Evolutionary conservation across 2,888 invertebrate genomes (phyloP), one percentile per base, ranked within the genome.

Genomic region (Yponomeuta sedellus): DNA sequence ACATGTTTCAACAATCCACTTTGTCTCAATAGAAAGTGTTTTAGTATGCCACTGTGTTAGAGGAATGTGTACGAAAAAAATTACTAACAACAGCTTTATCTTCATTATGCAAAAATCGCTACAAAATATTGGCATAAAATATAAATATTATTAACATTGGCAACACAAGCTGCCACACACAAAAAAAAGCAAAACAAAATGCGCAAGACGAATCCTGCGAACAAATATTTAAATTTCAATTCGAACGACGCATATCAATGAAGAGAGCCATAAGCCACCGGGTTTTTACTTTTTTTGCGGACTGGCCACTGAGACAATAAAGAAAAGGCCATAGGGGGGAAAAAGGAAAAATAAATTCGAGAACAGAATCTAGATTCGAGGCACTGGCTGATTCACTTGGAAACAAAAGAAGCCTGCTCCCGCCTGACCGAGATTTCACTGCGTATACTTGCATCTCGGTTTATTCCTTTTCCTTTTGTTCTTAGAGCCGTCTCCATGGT

Each of bases 211-310:
- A 80, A 84, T 81, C 80, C 81, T 84, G 81, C 82, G 78, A 85
- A 88, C 86, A 91, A 88, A 90, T 91, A 91, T 91, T 91, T 90
- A 90, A 91, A 90, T 91, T 90, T 90, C 88, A 88, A 86, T 89
- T 90, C 88, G 88, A 88, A 86, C 83, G 85, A 86, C 87, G 89
- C 89, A 91, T 91, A 91, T 90, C 90, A 91, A 91, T 91, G 90
- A 89, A 86, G 88, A 87, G 83, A 87, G 83, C 89, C 90, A 91
- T 91, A 91, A 91, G 90, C 90, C 90, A 91, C 90, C 87, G 86
- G 82, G 79, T 77, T 82, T 52, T 85, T 84, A 77, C 79, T 83
- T 80, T 86, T 85, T 82, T 81, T 74, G 79, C 80, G 78, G 74
- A 74, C 79, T 82, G 85, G 76, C 81, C 79, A 83, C 85, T 83